These are phyloP conservation scores for Orycteropus afer DNA, from an alignment of 2,113 vertebrate genomes.

Conservation along the genomic window DNA sequence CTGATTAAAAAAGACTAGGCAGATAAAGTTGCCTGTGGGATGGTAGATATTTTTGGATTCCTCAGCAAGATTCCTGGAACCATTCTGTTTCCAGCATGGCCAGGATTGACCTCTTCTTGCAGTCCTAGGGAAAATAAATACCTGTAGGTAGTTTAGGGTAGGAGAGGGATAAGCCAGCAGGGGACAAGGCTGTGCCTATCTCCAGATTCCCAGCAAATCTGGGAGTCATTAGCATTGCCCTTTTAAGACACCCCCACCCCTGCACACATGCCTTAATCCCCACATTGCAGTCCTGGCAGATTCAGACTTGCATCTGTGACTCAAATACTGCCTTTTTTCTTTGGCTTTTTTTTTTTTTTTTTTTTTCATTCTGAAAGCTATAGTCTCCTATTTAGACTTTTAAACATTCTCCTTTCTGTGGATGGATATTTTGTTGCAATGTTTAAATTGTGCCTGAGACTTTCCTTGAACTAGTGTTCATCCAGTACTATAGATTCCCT, in stretches of 20 bases:
- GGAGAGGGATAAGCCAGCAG: background rate
- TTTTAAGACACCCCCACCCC: background rate
- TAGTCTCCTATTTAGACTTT: slow-evolving; percentile 32
- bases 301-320: background rate
- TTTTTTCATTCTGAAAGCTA: background rate
- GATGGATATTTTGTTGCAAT: background rate
- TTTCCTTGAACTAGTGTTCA: background rate
- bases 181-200: background rate
- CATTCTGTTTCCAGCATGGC: slow-evolving; percentile 71
- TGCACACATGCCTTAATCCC: background rate
- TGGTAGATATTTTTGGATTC: slow-evolving; percentile 79
- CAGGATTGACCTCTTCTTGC: slow-evolving; percentile 61
- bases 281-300: background rate
- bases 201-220: background rate
- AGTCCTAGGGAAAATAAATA: slow-evolving; percentile 68
- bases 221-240: background rate
- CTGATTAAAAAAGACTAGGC: slow-evolving; percentile 61
- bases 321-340: slow-evolving; percentile 25
- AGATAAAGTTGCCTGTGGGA: slow-evolving; percentile 64
- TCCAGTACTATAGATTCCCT: background rate
- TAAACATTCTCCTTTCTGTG: background rate
- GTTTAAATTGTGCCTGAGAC: background rate
- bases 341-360: background rate
- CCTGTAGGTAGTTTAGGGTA: background rate
- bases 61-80: slow-evolving; percentile 77